These are phyloP conservation scores for Ianthella basta DNA, from an alignment of 37 sponge, comb jelly and placozoan genomes.

Conservation along the genomic window DNA sequence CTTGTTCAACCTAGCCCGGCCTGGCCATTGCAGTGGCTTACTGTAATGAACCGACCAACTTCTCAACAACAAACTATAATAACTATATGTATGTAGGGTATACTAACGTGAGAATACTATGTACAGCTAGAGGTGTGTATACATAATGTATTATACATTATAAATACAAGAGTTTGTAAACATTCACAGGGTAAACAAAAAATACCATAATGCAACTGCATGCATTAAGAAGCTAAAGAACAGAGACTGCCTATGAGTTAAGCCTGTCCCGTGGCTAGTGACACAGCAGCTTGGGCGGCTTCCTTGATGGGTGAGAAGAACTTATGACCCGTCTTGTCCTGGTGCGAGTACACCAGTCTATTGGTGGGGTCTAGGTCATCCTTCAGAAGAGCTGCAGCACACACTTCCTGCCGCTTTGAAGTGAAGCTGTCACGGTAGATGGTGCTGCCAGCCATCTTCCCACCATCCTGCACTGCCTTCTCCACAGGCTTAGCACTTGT, in stretches of 20 bases:
- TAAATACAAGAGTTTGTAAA: too few relatives aligned
- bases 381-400: conserved; percentile 39
- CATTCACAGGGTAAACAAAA: too few relatives aligned
- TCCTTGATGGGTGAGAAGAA: conserved; percentile 36
- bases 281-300: neutral
- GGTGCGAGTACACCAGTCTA: conserved; percentile 42
- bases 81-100: too few relatives aligned
- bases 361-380: conserved; percentile 12
- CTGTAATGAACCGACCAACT: too few relatives aligned
- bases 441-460: conserved; percentile 39
- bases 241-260: neutral
- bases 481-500: conserved; percentile 41
- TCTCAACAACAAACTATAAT: too few relatives aligned
- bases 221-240: too few relatives aligned
- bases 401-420: conserved; percentile 18
- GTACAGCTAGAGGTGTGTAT: too few relatives aligned
- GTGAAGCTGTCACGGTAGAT: conserved; percentile 56
- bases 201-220: too few relatives aligned
- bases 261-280: conserved; percentile 14
- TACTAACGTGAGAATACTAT: too few relatives aligned
- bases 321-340: conserved; percentile 62
- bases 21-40: too few relatives aligned
- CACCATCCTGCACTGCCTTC: neutral
- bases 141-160: too few relatives aligned
- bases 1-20: too few relatives aligned